Base-by-base conservation (phyloP, 2,113 vertebrate species). In the Heterochromis multidens region DNA sequence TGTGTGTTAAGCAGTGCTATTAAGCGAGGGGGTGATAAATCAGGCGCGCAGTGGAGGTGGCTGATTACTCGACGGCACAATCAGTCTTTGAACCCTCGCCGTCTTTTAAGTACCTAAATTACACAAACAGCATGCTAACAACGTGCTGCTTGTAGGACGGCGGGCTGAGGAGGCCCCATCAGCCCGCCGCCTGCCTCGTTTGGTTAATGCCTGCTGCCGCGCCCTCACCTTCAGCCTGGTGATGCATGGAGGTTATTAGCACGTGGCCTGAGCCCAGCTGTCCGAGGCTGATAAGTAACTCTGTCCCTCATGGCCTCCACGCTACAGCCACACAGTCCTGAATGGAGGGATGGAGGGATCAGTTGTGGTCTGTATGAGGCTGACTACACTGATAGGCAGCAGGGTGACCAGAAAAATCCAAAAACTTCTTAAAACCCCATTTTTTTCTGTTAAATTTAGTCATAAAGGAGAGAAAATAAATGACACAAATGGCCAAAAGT, bases 1-100 rank as follows among this genome's bases (percentile, higher is more conserved):
- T 96, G 96, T 96, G 96, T 97, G 97, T 98, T 98, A 98, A 98
- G 97, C 97, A 98, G 97, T 80, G 96, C 97, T 97, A 97, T 98
- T 98, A 97, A 95, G 89, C 57, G 90, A 94, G 91, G 91, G 82
- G 91, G 88, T 88, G 94, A 98, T 98, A 96, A 97, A 98, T 99
- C 98, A 98, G 96, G 89, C 83, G 84, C 87, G 95, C 96, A 65
- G 52, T 70, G 88, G 97, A 96, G 97, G 96, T 96, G 95, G 96
- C 95, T 96, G 96, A 97, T 96, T 97, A 96, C 92, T 91, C 93
- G 88, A 92, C 95, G 92, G 92, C 88, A 94, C 95, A 95, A 97
- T 97, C 96, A 94, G 96, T 98, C 97, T 96, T 95, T 88, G 85
- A 96, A 96, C 97, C 95, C 96, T 96, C 91, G 94, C 94, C 89